Percentiles rank a stretch among this genome's conserved stretches.
These are phyloP conservation scores for Allacma fusca DNA, from an alignment of 2,888 invertebrate species.

Conservation along the genomic window DNA sequence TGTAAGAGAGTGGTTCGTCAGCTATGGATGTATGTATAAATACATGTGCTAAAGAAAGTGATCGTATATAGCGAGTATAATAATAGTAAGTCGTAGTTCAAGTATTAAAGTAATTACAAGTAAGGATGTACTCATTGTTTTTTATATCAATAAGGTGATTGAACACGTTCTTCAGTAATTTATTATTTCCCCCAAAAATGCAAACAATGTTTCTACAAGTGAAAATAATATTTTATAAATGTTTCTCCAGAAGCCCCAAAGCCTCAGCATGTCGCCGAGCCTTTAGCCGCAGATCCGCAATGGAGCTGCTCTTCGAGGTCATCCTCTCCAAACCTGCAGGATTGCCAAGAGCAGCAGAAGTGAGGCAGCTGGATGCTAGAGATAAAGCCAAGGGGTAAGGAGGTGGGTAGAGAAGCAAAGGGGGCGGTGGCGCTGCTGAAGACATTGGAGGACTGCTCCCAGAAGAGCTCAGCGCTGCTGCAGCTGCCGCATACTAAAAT, in stretches of 20 bases:
- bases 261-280: conserved; percentile 93
- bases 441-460: conserved; percentile 62
- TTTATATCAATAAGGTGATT: no score
- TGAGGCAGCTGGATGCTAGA: conserved; percentile 63
- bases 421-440: conserved; percentile 54
- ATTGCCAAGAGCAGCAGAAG: conserved; percentile 70
- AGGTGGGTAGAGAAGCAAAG: conserved; percentile 61
- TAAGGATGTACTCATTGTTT: no score
- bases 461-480: conserved; percentile 64
- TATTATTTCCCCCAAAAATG: no score
- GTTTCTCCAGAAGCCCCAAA: conserved; percentile 67
- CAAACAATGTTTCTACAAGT: not conserved
- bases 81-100: no score
- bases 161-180: no score
- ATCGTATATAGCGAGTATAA: no score
- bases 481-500: conserved; percentile 67
- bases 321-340: conserved; percentile 62
- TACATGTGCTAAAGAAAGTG: no score
- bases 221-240: conserved; percentile 33
- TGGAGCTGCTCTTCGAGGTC: conserved; percentile 83
- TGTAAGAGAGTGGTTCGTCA: no score
- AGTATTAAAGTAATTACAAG: no score
- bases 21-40: no score
- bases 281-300: conserved; percentile 91
- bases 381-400: conserved; percentile 62